phyloP scores from a whole-genome alignment of 2,113 vertebrate species.

The Psilopsiagon aurifrons region DNA sequence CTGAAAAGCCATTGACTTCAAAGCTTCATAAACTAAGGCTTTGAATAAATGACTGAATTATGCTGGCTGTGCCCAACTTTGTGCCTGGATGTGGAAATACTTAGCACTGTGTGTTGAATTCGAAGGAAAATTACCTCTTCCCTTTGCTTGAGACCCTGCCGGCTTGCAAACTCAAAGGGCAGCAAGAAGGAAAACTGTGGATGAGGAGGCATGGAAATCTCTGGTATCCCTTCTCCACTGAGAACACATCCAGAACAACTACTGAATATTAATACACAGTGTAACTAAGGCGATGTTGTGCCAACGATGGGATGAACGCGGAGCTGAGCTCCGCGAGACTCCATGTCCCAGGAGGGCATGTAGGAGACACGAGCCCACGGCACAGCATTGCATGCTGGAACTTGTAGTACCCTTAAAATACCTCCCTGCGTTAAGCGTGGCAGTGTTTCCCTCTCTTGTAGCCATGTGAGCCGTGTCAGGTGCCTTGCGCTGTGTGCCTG shows the following conservation, averaged over 20 bases:
- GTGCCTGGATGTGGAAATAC: constrained; percentile 32
- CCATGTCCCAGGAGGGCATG: not conserved
- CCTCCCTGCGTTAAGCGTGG: accelerated
- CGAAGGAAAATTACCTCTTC: constrained; percentile 24
- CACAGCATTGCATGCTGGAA: not conserved
- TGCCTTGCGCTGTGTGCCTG: accelerated
- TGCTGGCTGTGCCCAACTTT: not conserved
- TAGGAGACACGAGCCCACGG: accelerated
- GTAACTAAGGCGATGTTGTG: no score
- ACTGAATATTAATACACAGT: not conserved
- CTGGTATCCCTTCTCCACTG: not conserved
- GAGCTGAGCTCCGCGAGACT: not conserved
- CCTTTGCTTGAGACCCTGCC: not conserved
- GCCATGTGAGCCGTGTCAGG: not conserved
- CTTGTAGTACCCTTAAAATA: accelerated
- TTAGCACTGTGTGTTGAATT: not conserved
- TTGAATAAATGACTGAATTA: constrained; percentile 12
- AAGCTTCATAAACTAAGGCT: constrained; percentile 23
- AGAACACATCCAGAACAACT: not conserved
- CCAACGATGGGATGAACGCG: not conserved
- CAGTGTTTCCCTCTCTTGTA: not conserved
- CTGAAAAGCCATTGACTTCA: constrained; percentile 22
- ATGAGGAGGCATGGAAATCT: not conserved
- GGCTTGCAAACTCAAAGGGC: not conserved
- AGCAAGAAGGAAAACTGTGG: not conserved